These are phyloP conservation scores for Drosophila seguyi DNA, from an alignment of 1,140 invertebrate species.

Conservation along the genomic window DNA sequence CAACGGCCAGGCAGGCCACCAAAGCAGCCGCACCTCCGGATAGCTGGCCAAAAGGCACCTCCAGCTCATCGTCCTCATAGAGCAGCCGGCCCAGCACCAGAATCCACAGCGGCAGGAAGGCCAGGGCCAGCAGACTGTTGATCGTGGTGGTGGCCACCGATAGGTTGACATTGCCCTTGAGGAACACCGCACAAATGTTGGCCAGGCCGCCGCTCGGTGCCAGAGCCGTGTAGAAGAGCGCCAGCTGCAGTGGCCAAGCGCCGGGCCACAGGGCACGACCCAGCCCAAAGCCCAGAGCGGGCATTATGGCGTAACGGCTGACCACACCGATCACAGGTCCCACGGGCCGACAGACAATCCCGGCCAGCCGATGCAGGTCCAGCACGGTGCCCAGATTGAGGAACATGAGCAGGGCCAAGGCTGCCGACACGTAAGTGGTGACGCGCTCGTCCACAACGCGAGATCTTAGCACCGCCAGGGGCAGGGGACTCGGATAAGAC, in stretches of 20 bases:
- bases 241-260: slow-evolving; percentile 48
- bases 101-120: slow-evolving; percentile 62
- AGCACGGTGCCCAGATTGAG: slow-evolving; percentile 97
- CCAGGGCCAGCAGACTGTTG: slow-evolving; percentile 58
- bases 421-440: slow-evolving; percentile 53
- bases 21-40: slow-evolving; percentile 44
- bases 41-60: slow-evolving; percentile 50
- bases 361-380: slow-evolving; percentile 90
- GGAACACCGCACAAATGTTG: slow-evolving; percentile 64
- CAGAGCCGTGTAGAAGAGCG: slow-evolving; percentile 61
- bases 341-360: slow-evolving; percentile 90
- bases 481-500: slow-evolving; percentile 2
- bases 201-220: slow-evolving; percentile 65
- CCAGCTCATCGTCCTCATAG: slow-evolving; percentile 49
- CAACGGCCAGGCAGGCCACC: slow-evolving; percentile 47
- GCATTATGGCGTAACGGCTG: slow-evolving; percentile 53
- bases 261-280: slow-evolving; percentile 42
- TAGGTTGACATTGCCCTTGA: slow-evolving; percentile 64
- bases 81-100: slow-evolving; percentile 38
- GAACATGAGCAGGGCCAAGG: slow-evolving; percentile 88
- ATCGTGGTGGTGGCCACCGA: slow-evolving; percentile 64
- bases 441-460: slow-evolving; percentile 51
- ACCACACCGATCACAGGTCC: slow-evolving; percentile 51
- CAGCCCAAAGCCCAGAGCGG: slow-evolving; percentile 48
- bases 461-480: slow-evolving; percentile 33